phyloP scores from a whole-genome alignment of 2,113 vertebrate genomes.

The Chitala chitala region DNA sequence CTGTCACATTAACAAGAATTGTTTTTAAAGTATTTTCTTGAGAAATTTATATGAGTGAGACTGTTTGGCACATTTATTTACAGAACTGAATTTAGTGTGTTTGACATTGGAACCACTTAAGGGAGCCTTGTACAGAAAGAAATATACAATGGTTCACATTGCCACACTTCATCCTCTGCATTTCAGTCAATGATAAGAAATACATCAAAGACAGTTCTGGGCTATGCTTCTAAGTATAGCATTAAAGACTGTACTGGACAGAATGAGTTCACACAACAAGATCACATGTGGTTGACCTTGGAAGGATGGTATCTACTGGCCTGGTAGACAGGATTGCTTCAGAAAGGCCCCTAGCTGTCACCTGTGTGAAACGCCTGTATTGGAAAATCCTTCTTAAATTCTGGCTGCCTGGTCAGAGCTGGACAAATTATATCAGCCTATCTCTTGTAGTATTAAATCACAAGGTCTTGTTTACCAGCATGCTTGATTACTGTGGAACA shows the following conservation, averaged over 20 bases:
- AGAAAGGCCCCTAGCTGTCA: background rate
- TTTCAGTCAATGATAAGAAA: background rate
- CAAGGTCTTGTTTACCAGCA: too few species aligned
- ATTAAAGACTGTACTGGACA: background rate
- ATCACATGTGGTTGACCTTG: background rate
- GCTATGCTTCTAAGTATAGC: conserved; percentile 8
- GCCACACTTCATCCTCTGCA: background rate
- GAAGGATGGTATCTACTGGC: background rate
- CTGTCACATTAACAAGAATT: too few species aligned
- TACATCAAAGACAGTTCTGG: too few species aligned
- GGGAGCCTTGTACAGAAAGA: background rate
- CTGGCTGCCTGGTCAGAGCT: background rate
- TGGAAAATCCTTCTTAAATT: background rate
- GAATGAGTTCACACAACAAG: background rate
- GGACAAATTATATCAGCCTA: background rate
- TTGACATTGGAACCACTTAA: background rate
- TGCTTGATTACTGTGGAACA: background rate
- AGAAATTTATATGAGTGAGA: too few species aligned
- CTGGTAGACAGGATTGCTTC: background rate
- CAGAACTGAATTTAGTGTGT: background rate
- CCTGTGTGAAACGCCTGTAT: background rate
- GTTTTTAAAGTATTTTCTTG: too few species aligned
- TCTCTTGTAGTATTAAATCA: background rate
- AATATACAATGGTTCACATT: background rate
- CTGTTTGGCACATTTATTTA: background rate